Conservation (phyloP, 35 echinoderm and acorn worm species). For the Stichopus chloronotus region DNA sequence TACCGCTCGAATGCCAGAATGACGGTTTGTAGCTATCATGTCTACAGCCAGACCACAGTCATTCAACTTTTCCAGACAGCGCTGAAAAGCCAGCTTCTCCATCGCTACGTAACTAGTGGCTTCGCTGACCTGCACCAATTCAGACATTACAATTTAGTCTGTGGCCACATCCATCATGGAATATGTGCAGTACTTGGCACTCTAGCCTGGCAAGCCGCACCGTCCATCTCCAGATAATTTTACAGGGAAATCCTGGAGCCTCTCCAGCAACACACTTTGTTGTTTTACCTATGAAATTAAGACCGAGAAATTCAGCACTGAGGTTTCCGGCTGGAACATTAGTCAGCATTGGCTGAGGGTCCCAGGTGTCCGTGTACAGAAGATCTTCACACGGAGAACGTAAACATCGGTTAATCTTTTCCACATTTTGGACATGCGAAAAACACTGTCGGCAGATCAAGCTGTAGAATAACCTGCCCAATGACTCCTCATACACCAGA, state of each 20-base stretch:
- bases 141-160: conserved; percentile 38
- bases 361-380: conserved; percentile 37
- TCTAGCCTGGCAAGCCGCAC: conserved; percentile 60
- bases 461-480: conserved; percentile 1
- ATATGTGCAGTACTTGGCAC: no score
- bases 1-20: conserved; percentile 31
- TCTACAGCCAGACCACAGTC: not conserved
- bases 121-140: conserved; percentile 53
- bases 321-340: conserved; percentile 56
- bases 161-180: no score
- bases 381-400: conserved; percentile 13
- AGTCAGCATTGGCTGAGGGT: conserved; percentile 50
- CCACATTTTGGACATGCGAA: not conserved
- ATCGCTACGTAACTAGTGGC: conserved; percentile 7
- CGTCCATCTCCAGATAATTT: conserved; percentile 53
- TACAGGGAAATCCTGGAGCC: not conserved
- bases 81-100: conserved; percentile 31
- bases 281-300: conserved; percentile 30
- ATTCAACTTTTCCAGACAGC: not conserved
- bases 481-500: conserved; percentile 12
- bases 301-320: conserved; percentile 17
- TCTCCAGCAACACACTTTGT: not conserved
- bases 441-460: conserved; percentile 24
- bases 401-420: not conserved
- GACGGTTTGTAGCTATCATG: conserved; percentile 60